Evolutionary conservation across 2,113 vertebrate species (phyloP), one percentile per base, ranked within the genome.

Genomic region (Prietella phreatophila): DNA sequence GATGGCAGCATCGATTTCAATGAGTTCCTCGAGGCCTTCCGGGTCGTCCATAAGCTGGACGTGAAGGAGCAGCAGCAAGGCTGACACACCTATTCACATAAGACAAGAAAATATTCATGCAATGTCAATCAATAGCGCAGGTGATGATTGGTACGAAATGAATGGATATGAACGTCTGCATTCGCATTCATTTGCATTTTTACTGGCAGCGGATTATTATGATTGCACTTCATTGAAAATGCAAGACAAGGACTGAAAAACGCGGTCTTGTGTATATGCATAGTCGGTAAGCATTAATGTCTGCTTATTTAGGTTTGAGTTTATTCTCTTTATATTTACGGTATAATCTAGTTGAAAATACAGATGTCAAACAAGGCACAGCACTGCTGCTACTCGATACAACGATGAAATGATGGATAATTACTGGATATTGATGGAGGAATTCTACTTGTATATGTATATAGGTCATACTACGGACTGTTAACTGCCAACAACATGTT

Each of bases 1-100:
- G 98, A 99, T 2, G 97, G 97, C 91, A 96, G 96, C 89, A 99
- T 99, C 55, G 98, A 99, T 94, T 99, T 99, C 91, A 98, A 94
- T 27, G 98, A 99, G 94, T 99, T 99, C 92, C 93, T 99, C 78
- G 97, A 97, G 92, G 98, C 98, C 81, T 99, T 99, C 92, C 95
- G 96, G 0, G 95, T 98, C 69, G 97, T 99, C 73, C 97, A 99
- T 82, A 97, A 96, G 88, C 92, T 97, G 6, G 97, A 98, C 85
- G 86, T 90, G 6, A 93, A 93, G 83, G 91, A 93, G 42, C 91
- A 92, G 39, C 91, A 91, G 39, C 93, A 91, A 60, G 87, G 79
- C 55, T 92, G 83, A 93, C 15, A n/a, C 27, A 50, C 56, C 9
- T 27, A 22, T 5, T 25, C 71, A 69, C 58, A 81, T n/a, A 33